Evolutionary conservation across 1,140 invertebrate genomes (phyloP).

Genomic region (Drosophila melanica): DNA sequence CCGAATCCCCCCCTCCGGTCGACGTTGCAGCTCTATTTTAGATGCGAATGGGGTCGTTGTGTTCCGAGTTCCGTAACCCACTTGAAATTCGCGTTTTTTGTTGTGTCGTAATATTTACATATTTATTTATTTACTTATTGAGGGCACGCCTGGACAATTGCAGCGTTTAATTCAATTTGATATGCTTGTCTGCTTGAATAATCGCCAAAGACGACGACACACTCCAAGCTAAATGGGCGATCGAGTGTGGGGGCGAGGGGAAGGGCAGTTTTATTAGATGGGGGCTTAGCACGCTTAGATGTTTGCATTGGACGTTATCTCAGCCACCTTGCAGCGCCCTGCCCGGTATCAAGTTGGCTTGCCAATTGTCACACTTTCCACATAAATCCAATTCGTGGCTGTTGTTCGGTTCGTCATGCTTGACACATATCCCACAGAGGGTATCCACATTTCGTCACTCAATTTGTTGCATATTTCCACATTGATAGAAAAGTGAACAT

Average conservation of each 20-base stretch:
- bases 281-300: neutral
- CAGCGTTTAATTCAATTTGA: conserved; percentile 77
- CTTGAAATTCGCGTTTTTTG: conserved; percentile 37
- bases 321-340: neutral
- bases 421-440: neutral
- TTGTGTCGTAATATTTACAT: conserved; percentile 35
- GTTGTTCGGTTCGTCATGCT: neutral
- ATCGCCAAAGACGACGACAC: conserved; percentile 2
- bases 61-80: conserved; percentile 6
- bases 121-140: conserved; percentile 53
- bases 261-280: neutral
- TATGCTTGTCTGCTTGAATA: conserved; percentile 71
- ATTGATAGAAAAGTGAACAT: neutral
- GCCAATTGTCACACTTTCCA: conserved; percentile 20
- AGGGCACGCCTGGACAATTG: conserved; percentile 53
- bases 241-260: neutral
- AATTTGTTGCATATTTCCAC: neutral
- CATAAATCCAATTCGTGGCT: conserved; percentile 1
- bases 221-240: neutral
- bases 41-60: neutral
- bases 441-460: neutral
- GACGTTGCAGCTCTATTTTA: too few species aligned
- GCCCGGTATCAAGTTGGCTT: conserved; percentile 7
- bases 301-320: conserved; percentile 9
- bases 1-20: neutral